Evolutionary conservation across 1,140 invertebrate species (phyloP).

Genomic region (Vanessa atalanta): DNA sequence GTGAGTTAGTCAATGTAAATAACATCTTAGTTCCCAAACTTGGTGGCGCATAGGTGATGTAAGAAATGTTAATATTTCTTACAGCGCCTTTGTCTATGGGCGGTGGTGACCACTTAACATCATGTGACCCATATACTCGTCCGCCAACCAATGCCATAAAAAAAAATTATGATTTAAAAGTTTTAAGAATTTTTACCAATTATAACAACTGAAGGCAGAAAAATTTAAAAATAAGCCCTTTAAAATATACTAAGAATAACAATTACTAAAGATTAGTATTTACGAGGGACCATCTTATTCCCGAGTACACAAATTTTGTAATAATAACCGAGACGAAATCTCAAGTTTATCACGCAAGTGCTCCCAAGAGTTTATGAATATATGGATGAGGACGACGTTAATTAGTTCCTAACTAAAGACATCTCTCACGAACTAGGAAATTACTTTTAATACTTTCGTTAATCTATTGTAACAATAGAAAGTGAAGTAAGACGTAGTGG

Average conservation of each 20-base stretch:
- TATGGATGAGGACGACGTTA: slow-evolving; percentile 12
- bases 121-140: too few relatives aligned
- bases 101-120: too few relatives aligned
- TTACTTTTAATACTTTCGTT: slow-evolving; percentile 1
- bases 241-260: neutral
- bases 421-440: neutral
- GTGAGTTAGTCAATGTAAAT: too few relatives aligned
- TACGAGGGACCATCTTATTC: neutral
- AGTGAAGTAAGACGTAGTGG: neutral
- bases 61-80: too few relatives aligned
- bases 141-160: too few relatives aligned
- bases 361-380: slow-evolving; percentile 15
- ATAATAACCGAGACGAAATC: slow-evolving; percentile 7
- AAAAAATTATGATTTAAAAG: too few relatives aligned
- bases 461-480: neutral
- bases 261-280: slow-evolving; percentile 2
- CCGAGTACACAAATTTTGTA: slow-evolving; percentile 1
- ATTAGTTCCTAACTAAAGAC: slow-evolving; percentile 8
- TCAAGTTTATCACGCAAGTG: slow-evolving; percentile 10
- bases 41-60: too few relatives aligned
- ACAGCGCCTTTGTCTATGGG: too few relatives aligned
- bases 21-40: too few relatives aligned
- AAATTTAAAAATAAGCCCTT: too few relatives aligned
- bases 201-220: too few relatives aligned
- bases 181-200: too few relatives aligned